Evolutionary conservation across 2,113 vertebrate genomes (phyloP).

Genomic region (Sturnus vulgaris): DNA sequence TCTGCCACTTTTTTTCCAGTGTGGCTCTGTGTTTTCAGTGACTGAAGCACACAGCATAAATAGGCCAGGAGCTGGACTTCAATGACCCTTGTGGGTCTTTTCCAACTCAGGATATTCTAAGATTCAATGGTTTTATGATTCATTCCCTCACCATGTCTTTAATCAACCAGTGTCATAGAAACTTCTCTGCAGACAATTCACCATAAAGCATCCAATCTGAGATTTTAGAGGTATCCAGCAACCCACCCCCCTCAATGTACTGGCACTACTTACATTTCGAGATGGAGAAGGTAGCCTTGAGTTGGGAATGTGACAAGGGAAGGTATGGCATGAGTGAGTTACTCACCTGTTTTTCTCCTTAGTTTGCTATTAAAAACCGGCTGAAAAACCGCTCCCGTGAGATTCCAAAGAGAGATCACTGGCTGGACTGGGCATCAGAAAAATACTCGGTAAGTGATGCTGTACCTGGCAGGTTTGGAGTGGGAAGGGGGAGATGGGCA

Average conservation of each 20-base stretch:
- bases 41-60: not conserved
- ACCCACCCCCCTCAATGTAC: not conserved
- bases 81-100: not conserved
- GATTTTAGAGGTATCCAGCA: not conserved
- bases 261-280: not conserved
- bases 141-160: not conserved
- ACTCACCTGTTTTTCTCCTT: not conserved
- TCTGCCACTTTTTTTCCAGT: not conserved
- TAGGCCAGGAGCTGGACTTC: not conserved
- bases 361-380: constrained; percentile 90
- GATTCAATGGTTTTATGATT: not conserved
- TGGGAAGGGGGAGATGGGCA: not conserved
- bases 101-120: not conserved
- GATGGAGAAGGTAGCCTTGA: not conserved
- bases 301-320: not conserved
- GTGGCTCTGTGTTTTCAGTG: not conserved
- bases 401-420: constrained; percentile 81
- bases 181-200: not conserved
- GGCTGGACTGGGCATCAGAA: constrained; percentile 95
- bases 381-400: constrained; percentile 74
- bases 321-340: not conserved
- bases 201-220: not conserved
- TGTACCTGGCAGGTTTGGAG: not conserved
- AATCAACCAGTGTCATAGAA: not conserved
- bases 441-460: constrained; percentile 83